These are phyloP conservation scores for Protodeltote pygarga DNA, from an alignment of 2,888 invertebrate species.

Conservation along the genomic window DNA sequence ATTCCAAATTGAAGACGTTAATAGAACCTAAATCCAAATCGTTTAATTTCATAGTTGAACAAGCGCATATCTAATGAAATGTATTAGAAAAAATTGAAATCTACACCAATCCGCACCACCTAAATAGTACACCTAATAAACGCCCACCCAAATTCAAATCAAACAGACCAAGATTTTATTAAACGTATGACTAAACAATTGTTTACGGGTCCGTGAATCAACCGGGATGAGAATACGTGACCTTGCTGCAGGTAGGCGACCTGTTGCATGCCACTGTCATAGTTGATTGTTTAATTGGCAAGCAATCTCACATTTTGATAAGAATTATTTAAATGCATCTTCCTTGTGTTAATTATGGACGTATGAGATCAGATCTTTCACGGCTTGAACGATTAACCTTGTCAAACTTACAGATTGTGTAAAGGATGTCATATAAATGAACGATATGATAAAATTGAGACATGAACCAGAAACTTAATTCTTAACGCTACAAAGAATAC, in stretches of 20 bases:
- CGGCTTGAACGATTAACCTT: neutral
- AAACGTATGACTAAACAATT: slow-evolving; percentile 40
- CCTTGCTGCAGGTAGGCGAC: slow-evolving; percentile 33
- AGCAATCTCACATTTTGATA: neutral
- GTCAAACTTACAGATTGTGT: no score
- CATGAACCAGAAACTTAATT: no score
- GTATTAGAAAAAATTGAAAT: slow-evolving; percentile 4
- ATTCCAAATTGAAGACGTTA: no score
- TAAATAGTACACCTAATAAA: slow-evolving; percentile 6
- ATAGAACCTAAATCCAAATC: no score
- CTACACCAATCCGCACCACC: slow-evolving; percentile 4
- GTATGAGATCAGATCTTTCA: no score
- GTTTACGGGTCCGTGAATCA: slow-evolving; percentile 39
- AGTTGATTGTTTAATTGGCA: slow-evolving; percentile 23
- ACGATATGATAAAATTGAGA: no score
- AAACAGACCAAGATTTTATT: slow-evolving; percentile 21
- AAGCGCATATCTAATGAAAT: no score
- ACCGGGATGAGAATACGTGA: slow-evolving; percentile 40
- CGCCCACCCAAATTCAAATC: slow-evolving; percentile 10
- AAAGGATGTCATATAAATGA: no score
- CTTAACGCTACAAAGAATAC: no score
- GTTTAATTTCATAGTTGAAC: no score
- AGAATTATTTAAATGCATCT: neutral
- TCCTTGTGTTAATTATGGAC: neutral
- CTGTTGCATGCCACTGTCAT: neutral